phyloP scores from a whole-genome alignment of 2,888 invertebrate genomes.

The Drosophila limbata region DNA sequence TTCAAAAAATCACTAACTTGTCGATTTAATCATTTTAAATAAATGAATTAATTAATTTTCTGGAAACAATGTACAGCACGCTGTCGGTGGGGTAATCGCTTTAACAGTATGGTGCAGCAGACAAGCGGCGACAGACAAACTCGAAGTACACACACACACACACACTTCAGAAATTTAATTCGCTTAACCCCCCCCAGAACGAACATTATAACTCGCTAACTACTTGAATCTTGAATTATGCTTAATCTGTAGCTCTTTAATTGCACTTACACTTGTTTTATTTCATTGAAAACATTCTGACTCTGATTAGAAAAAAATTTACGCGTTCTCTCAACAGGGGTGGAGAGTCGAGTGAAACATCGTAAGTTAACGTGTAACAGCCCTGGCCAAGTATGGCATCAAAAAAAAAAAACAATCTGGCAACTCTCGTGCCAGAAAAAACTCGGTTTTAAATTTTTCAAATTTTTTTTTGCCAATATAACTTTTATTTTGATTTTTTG shows the following conservation, averaged over 20 bases:
- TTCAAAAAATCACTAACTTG: neutral
- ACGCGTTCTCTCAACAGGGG: constrained; percentile 11
- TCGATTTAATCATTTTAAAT: neutral
- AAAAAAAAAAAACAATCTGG: no score
- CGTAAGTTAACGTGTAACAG: no score
- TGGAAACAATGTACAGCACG: neutral
- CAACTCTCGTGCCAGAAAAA: no score
- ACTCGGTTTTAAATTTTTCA: no score
- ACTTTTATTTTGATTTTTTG: no score
- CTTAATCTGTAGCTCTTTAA: neutral
- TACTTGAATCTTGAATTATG: neutral
- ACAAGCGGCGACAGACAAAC: constrained; percentile 28
- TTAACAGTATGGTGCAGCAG: constrained; percentile 40
- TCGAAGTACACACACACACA: constrained; percentile 19
- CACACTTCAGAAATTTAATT: constrained; percentile 1
- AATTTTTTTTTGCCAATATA: no score
- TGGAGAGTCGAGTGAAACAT: no score
- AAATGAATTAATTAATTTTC: neutral
- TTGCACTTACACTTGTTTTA: constrained; percentile 48
- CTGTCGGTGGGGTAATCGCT: constrained; percentile 38
- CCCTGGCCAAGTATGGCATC: no score
- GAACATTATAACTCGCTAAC: neutral
- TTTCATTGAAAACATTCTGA: constrained; percentile 34
- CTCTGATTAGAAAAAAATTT: constrained; percentile 19
- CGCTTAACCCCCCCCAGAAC: neutral